Evolutionary conservation across 2,797 vertebrate genomes (phyloP), one percentile per base, ranked within the genome.

Genomic region (Chloroceryle amazona): DNA sequence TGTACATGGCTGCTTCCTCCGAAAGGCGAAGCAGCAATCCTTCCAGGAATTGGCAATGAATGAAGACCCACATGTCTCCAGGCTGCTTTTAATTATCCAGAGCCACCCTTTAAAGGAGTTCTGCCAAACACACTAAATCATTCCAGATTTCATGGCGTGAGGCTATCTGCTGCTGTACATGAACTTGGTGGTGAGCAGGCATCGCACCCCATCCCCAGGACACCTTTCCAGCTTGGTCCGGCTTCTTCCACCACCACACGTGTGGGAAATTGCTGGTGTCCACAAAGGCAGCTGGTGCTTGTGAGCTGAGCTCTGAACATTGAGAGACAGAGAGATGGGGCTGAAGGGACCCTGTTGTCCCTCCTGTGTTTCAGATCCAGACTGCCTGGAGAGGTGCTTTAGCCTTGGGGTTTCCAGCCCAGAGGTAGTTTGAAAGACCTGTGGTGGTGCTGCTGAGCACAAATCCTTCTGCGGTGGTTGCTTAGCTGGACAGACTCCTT

Each of bases 81-180:
- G 61, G 63, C 96, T 93, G 81, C 70, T 95, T 93, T 92, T 85
- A 91, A 95, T 97, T 97, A 92, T 42, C 49, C 49, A 70, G 81
- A 94, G 67, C 67, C 91, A 67, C 46, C 31, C 23, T 91, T 81
- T 57, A 71, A 93, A 60, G 68, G 62, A 61, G 39, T 60, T 81
- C 70, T 96, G 89, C 88, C 95, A 95, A 93, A 88, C 0, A 1
- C 39, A 68, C 19, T 55, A 71, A 88, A 81, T 94, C 49, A 60
- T 75, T 88, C 78, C 11, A 25, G 35, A 55, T 79, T 91, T 76
- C 0, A 0, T 68, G 68, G 47, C 61, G 65, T 33, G 44, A 73
- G 35, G 13, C 33, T 92, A 9, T 78, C 54, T 84, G 57, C 46
- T 91, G 76, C 80, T 82, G 58, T 67, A 23, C 10, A 13, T 61